phyloP scores from a whole-genome alignment of 2,797 vertebrate genomes.

The Loriculus beryllinus region DNA sequence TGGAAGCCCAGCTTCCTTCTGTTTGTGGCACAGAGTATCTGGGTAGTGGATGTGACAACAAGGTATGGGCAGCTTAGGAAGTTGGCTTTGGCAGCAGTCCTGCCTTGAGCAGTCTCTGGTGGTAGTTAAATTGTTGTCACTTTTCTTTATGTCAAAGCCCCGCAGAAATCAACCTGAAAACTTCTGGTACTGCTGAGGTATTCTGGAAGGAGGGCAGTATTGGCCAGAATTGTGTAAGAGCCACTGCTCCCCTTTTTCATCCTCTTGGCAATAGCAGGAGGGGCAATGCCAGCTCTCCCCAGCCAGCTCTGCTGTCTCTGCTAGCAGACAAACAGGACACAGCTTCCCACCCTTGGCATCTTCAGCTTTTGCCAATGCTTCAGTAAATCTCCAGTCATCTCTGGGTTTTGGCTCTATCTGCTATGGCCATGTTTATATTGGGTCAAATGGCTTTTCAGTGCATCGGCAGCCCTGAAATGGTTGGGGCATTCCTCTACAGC shows the following conservation, averaged over 20 bases:
- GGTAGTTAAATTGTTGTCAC: background rate
- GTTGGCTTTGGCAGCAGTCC: background rate
- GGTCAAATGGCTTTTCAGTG: background rate
- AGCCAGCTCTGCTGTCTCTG: background rate
- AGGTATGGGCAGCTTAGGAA: background rate
- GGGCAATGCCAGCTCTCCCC: background rate
- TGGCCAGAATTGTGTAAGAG: background rate
- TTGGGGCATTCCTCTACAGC: background rate
- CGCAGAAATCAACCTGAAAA: constrained; percentile 1
- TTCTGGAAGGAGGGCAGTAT: fast-evolving
- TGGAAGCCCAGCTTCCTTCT: background rate
- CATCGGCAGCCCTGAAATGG: fast-evolving
- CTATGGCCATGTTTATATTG: fast-evolving
- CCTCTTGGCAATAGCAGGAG: background rate
- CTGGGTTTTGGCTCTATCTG: background rate
- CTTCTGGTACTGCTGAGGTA: background rate
- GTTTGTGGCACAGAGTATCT: fast-evolving
- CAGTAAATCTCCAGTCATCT: background rate
- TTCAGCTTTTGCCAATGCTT: background rate
- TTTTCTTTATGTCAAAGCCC: background rate
- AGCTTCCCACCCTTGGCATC: background rate
- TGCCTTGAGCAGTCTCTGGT: background rate
- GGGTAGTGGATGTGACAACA: fast-evolving
- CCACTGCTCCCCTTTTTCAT: fast-evolving
- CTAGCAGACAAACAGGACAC: background rate